Conservation (phyloP, 2,888 invertebrate species). For the Dasysyrphus tricinctus region DNA sequence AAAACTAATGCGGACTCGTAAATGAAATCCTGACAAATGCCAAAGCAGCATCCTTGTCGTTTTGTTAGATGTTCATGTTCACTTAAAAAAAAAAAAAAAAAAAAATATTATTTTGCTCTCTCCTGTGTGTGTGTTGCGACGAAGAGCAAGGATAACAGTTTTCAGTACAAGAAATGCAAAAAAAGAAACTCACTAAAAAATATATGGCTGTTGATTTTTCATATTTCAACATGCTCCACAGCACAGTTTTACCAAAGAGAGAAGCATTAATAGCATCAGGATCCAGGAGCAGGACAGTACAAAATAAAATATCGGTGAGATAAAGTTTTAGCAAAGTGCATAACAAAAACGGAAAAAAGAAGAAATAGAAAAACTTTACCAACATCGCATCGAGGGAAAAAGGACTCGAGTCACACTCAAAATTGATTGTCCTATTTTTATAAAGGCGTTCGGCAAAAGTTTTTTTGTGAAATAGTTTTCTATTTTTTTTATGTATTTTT, state of each 20-base stretch:
- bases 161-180: not conserved
- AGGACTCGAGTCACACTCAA: slow-evolving; percentile 62
- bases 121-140: slow-evolving; percentile 1
- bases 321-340: slow-evolving; percentile 52
- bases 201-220: slow-evolving; percentile 67
- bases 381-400: slow-evolving; percentile 22
- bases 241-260: slow-evolving; percentile 16
- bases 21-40: slow-evolving; percentile 69
- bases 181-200: slow-evolving; percentile 45
- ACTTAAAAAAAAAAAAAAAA: not conserved
- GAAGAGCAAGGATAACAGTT: slow-evolving; percentile 44
- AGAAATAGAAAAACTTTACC: slow-evolving; percentile 38
- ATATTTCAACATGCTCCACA: slow-evolving; percentile 50
- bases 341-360: not conserved
- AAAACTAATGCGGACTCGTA: slow-evolving; percentile 52
- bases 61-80: slow-evolving; percentile 10
- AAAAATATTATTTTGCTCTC: slow-evolving; percentile 5
- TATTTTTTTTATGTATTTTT: not conserved
- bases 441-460: slow-evolving; percentile 37
- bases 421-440: slow-evolving; percentile 71
- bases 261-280: slow-evolving; percentile 19
- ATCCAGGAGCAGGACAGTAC: slow-evolving; percentile 8
- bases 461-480: slow-evolving; percentile 26
- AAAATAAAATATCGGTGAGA: slow-evolving; percentile 58
- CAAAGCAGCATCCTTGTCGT: slow-evolving; percentile 34